These are phyloP conservation scores for Agrenia bidenticulata DNA, from an alignment of 2,888 invertebrate genomes.

Conservation along the genomic window DNA sequence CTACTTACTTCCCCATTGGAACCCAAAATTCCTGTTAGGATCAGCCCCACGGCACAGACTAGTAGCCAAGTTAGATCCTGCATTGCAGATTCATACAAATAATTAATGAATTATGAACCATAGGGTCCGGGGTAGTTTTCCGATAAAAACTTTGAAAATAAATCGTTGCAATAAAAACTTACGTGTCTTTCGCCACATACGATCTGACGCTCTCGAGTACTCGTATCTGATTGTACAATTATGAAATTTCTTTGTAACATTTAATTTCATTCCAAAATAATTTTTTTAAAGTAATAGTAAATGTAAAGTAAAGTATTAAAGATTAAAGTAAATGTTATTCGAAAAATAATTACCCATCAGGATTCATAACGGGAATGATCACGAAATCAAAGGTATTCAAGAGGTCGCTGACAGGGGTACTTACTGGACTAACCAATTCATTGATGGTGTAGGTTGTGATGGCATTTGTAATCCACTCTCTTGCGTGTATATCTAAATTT, in stretches of 20 bases:
- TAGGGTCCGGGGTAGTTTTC: no score
- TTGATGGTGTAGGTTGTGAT: conserved; percentile 70
- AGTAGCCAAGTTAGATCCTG: conserved; percentile 43
- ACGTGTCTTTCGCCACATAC: conserved; percentile 70
- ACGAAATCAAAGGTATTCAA: conserved; percentile 67
- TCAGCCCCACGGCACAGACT: conserved; percentile 68
- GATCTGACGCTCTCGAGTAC: conserved; percentile 26
- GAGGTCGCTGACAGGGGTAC: conserved; percentile 55
- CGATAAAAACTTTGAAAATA: no score
- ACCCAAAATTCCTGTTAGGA: conserved; percentile 73
- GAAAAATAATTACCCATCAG: conserved; percentile 71
- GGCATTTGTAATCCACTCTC: conserved; percentile 73
- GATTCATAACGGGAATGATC: conserved; percentile 66
- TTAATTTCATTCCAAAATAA: no score
- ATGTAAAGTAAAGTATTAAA: not conserved
- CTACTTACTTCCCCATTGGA: conserved; percentile 55
- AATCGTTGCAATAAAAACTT: conserved; percentile 54
- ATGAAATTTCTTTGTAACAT: no score
- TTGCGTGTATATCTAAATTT: conserved; percentile 37
- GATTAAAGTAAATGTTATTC: no score
- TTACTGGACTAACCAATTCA: conserved; percentile 65
- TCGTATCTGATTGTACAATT: conserved; percentile 22
- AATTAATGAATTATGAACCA: not conserved
- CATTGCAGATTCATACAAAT: no score
- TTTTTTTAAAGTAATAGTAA: no score